These are phyloP conservation scores for Mormyrus iriodes DNA, from an alignment of 2,113 vertebrate species.

Conservation along the genomic window DNA sequence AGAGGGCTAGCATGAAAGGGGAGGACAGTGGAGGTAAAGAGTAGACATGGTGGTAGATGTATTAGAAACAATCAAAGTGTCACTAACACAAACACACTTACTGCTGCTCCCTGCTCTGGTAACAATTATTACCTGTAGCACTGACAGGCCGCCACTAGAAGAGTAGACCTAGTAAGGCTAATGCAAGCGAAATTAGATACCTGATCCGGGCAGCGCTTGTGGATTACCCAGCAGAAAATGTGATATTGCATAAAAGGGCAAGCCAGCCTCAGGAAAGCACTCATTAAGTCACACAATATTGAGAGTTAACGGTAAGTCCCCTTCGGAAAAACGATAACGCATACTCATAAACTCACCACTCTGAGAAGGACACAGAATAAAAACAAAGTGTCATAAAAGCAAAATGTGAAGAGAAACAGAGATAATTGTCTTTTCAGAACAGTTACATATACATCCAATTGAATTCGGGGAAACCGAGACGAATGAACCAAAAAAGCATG, in stretches of 20 bases:
- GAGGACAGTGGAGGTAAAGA: background rate
- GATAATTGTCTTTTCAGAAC: background rate
- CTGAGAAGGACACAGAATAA: background rate
- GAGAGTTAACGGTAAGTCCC: background rate
- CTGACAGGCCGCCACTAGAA: background rate
- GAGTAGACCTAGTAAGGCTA: slow-evolving; percentile 30
- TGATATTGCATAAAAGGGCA: slow-evolving; percentile 9
- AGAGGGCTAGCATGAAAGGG: background rate
- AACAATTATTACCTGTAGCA: slow-evolving; percentile 4
- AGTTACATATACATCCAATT: background rate
- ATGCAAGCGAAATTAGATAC: slow-evolving; percentile 35
- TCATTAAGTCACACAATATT: background rate
- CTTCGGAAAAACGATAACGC: background rate
- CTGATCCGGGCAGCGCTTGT: slow-evolving; percentile 25
- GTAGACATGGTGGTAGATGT: background rate
- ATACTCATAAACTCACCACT: background rate
- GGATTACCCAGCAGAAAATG: slow-evolving; percentile 18
- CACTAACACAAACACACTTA: background rate
- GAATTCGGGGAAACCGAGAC: background rate
- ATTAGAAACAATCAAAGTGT: background rate
- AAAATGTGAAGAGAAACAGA: background rate
- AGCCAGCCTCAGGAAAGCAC: background rate
- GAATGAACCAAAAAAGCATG: background rate
- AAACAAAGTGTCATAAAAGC: slow-evolving; percentile 1
- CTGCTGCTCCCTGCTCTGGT: slow-evolving; percentile 31